These are phyloP conservation scores for Glyphotaelius pellucidus DNA, from an alignment of 2,888 invertebrate species.

Conservation along the genomic window DNA sequence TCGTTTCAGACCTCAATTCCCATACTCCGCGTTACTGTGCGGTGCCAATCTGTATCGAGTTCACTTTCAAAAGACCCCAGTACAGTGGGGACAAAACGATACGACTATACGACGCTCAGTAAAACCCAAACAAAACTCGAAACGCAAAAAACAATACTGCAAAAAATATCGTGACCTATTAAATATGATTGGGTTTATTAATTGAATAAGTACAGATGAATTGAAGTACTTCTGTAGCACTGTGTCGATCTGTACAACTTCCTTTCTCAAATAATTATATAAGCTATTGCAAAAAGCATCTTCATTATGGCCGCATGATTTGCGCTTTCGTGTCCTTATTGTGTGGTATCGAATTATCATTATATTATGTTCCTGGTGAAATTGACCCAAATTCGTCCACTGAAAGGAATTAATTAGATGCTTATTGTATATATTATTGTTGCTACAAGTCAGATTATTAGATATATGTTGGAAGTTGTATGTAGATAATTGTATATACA, in stretches of 20 bases:
- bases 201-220: neutral
- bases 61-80: neutral
- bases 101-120: neutral
- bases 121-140: neutral
- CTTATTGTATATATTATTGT: neutral
- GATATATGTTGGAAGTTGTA: neutral
- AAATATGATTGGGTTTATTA: neutral
- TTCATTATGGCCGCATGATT: neutral
- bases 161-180: neutral
- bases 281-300: neutral
- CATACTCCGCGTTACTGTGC: neutral
- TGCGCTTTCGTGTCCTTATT: neutral
- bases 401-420: neutral
- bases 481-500: neutral
- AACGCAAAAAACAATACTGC: neutral
- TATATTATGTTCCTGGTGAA: neutral
- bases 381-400: neutral
- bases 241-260: neutral
- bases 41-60: neutral
- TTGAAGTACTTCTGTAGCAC: neutral
- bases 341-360: neutral
- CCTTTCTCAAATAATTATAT: neutral
- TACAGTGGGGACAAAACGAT: neutral
- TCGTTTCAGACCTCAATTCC: conserved; percentile 2
- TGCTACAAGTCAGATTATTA: no score